Conservation (phyloP, 2,888 invertebrate genomes). For the Perdita meconis region DNA sequence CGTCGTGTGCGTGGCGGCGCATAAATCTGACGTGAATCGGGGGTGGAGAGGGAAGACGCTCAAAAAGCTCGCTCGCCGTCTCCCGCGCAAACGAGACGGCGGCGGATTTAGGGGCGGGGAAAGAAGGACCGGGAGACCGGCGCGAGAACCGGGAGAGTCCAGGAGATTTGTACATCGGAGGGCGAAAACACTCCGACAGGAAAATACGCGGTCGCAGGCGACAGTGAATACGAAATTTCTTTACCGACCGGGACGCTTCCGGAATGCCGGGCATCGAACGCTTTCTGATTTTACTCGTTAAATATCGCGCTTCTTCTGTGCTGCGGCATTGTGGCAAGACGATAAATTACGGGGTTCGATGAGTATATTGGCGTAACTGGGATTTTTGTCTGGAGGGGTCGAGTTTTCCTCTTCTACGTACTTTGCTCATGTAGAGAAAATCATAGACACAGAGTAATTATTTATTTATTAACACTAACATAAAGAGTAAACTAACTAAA, state of each 20-base stretch:
- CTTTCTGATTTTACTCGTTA: slow-evolving; percentile 16
- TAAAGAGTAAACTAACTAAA: no score
- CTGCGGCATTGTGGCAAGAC: slow-evolving; percentile 6
- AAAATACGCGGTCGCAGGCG: slow-evolving; percentile 39
- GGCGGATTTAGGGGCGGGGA: slow-evolving; percentile 30
- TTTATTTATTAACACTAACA: no score
- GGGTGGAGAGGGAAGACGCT: slow-evolving; percentile 8
- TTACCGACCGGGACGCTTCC: slow-evolving; percentile 40
- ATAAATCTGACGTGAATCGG: slow-evolving; percentile 58
- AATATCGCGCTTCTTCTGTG: slow-evolving; percentile 8
- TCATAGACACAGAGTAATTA: no score
- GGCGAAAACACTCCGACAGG: slow-evolving; percentile 25
- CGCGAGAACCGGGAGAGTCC: slow-evolving; percentile 34
- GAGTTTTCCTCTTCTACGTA: no score
- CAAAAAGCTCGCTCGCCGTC: slow-evolving; percentile 24
- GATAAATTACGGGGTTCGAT: slow-evolving; percentile 28
- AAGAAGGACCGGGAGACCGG: slow-evolving; percentile 43
- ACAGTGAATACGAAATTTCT: slow-evolving; percentile 58
- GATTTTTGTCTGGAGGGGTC: no score
- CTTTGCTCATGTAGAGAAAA: no score
- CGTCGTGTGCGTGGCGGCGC: slow-evolving; percentile 21
- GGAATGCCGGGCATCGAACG: slow-evolving; percentile 21
- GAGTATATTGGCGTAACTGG: no score
- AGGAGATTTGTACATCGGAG: not conserved
- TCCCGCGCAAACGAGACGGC: slow-evolving; percentile 53